phyloP scores from a whole-genome alignment of 2,797 vertebrate genomes.

The Anas capensis region DNA sequence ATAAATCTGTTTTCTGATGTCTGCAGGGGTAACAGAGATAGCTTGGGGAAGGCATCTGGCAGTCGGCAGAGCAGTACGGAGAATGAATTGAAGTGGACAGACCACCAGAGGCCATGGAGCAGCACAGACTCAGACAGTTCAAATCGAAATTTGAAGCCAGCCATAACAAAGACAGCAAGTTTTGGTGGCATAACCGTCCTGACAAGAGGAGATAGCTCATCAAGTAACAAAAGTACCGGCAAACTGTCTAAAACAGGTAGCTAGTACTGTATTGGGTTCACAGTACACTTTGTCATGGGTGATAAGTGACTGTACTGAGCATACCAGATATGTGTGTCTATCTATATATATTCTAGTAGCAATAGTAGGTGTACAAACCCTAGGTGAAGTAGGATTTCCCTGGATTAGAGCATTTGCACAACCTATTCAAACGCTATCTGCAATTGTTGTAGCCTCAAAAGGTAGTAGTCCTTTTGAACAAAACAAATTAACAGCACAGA shows the following conservation, averaged over 20 bases:
- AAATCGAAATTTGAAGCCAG: slow-evolving; percentile 84
- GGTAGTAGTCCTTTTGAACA: background rate
- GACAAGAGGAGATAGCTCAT: slow-evolving; percentile 83
- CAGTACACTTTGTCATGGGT: background rate
- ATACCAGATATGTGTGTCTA: too few species aligned
- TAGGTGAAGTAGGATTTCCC: background rate
- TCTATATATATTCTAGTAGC: too few species aligned
- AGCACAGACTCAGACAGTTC: slow-evolving; percentile 96
- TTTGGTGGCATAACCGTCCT: slow-evolving; percentile 85
- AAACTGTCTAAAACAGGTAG: slow-evolving; percentile 89
- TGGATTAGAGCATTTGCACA: fast-evolving
- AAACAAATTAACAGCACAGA: background rate
- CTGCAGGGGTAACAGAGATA: slow-evolving; percentile 88
- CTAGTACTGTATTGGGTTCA: slow-evolving; percentile 70
- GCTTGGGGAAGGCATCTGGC: slow-evolving; percentile 87
- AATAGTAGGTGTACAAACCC: background rate
- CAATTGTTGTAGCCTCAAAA: background rate
- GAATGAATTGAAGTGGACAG: slow-evolving; percentile 87
- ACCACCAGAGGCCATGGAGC: slow-evolving; percentile 94
- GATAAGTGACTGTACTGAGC: background rate
- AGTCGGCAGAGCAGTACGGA: slow-evolving; percentile 95
- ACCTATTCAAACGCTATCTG: background rate
- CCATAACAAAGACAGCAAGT: slow-evolving; percentile 86
- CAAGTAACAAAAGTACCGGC: slow-evolving; percentile 82
- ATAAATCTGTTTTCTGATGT: background rate